Evolutionary conservation across 2,888 invertebrate species (phyloP).

Genomic region (Agrotis puta): DNA sequence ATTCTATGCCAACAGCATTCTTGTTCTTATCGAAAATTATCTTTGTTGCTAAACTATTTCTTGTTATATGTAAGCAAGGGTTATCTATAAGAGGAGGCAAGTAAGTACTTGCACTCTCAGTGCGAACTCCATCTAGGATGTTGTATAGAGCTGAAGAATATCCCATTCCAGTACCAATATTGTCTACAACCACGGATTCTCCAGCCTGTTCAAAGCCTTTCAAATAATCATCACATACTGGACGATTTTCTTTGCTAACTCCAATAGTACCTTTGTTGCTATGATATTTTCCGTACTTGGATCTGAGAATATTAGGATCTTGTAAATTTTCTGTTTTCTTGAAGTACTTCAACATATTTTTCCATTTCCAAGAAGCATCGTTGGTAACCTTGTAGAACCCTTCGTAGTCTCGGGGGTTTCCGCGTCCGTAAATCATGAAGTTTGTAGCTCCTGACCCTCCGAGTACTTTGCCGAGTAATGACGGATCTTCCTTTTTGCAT

Average conservation of each 20-base stretch:
- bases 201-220: conserved; percentile 77
- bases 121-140: conserved; percentile 80
- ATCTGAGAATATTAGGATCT: conserved; percentile 54
- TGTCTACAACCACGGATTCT: conserved; percentile 72
- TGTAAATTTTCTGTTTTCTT: conserved; percentile 70
- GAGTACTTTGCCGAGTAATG: conserved; percentile 68
- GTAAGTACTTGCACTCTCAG: conserved; percentile 71
- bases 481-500: conserved; percentile 26
- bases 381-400: conserved; percentile 61
- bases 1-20: conserved; percentile 64
- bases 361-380: conserved; percentile 69
- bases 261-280: conserved; percentile 64
- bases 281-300: conserved; percentile 55
- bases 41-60: conserved; percentile 62
- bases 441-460: conserved; percentile 73
- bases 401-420: conserved; percentile 66
- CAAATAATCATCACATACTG: conserved; percentile 40
- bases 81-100: conserved; percentile 58
- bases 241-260: conserved; percentile 66
- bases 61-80: conserved; percentile 89
- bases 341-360: conserved; percentile 69
- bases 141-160: conserved; percentile 83
- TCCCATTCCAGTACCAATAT: conserved; percentile 79
- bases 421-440: conserved; percentile 68
- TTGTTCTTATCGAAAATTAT: conserved; percentile 66